Percentiles rank a stretch among this genome's conserved stretches.
Evolutionary conservation across 2,888 invertebrate species (phyloP).

Genomic region (Gymnoscelis rufifasciata): DNA sequence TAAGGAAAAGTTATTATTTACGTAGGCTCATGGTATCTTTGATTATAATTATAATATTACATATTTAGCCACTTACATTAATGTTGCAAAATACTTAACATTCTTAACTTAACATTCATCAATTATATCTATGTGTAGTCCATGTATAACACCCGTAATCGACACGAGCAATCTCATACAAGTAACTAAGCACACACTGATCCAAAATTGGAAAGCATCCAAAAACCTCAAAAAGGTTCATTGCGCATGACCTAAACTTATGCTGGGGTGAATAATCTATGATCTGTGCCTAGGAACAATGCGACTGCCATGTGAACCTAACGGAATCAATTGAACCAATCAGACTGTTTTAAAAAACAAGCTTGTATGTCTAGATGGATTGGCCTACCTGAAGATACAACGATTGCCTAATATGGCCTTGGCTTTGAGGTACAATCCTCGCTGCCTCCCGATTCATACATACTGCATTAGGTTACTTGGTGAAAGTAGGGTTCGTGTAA

Average conservation of each 20-base stretch:
- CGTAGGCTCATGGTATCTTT: no score
- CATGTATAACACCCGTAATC: no score
- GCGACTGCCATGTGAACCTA: slow-evolving; percentile 29
- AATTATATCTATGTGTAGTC: no score
- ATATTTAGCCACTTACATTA: no score
- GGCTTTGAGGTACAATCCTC: background rate
- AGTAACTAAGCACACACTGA: slow-evolving; percentile 9
- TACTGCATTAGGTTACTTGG: slow-evolving; percentile 3
- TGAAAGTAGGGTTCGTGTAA: background rate
- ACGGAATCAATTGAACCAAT: slow-evolving; percentile 38
- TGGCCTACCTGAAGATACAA: slow-evolving; percentile 1
- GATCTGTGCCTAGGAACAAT: slow-evolving; percentile 15
- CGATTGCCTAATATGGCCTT: slow-evolving; percentile 6
- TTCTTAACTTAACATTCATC: no score
- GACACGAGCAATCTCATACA: no score
- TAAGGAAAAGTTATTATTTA: no score
- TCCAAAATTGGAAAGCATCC: slow-evolving; percentile 38
- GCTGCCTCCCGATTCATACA: slow-evolving; percentile 1
- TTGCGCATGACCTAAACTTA: slow-evolving; percentile 50
- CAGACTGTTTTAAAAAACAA: slow-evolving; percentile 15
- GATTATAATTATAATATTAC: no score
- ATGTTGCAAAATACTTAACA: no score
- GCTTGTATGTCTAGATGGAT: background rate
- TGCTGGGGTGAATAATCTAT: slow-evolving; percentile 50
- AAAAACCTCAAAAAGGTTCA: slow-evolving; percentile 46